Evolutionary conservation across 2,888 invertebrate species (phyloP).

Genomic region (Rhingia campestris): DNA sequence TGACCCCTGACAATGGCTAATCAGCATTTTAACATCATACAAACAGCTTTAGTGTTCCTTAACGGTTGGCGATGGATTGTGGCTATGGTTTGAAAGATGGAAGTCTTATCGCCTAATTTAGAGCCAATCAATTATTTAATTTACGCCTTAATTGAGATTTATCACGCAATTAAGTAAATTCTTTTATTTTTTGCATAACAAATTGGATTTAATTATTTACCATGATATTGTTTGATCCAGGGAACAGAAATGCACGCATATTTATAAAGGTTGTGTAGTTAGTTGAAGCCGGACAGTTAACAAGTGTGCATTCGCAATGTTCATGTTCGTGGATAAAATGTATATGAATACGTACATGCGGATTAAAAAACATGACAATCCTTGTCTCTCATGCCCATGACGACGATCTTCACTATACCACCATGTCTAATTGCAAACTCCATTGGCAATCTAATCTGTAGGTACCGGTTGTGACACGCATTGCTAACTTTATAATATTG

Average conservation of each 20-base stretch:
- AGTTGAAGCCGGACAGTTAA: constrained; percentile 32
- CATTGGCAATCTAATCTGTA: constrained; percentile 68
- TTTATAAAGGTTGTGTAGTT: not conserved
- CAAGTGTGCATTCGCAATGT: constrained; percentile 27
- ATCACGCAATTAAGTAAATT: too few relatives aligned
- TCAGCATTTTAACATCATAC: too few relatives aligned
- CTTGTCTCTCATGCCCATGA: constrained; percentile 62
- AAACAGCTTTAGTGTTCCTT: too few relatives aligned
- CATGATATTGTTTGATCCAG: too few relatives aligned
- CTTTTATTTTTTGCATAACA: too few relatives aligned
- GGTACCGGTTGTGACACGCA: constrained; percentile 68
- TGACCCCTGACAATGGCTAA: too few relatives aligned
- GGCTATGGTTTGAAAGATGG: too few relatives aligned
- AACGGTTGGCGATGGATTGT: too few relatives aligned
- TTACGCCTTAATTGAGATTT: too few relatives aligned
- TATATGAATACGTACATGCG: constrained; percentile 48
- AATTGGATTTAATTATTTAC: too few relatives aligned
- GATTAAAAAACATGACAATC: constrained; percentile 67
- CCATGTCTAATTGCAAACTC: constrained; percentile 68
- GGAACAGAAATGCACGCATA: not conserved
- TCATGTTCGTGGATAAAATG: constrained; percentile 28
- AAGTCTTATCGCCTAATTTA: too few relatives aligned
- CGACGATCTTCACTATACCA: constrained; percentile 42
- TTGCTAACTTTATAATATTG: constrained; percentile 65
- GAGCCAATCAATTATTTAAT: too few relatives aligned